Conservation (phyloP, 2,888 invertebrate genomes). For the Globia sparganii region DNA sequence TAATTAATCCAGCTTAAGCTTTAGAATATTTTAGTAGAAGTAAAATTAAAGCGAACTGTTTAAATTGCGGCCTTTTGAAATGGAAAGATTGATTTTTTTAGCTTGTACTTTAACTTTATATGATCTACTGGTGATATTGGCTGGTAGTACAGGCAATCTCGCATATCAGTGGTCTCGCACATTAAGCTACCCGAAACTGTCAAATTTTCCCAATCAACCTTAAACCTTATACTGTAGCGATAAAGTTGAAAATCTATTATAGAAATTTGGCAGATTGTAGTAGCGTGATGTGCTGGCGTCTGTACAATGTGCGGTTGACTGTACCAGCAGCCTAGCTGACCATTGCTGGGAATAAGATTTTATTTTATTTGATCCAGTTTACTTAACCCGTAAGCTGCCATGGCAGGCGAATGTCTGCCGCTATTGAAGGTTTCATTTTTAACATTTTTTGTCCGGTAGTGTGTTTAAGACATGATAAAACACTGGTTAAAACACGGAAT, state of each 20-base stretch:
- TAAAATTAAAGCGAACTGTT: slow-evolving; percentile 24
- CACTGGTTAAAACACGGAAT: no score
- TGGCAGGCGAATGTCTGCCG: not conserved
- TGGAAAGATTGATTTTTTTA: slow-evolving; percentile 3
- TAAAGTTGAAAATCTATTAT: no score
- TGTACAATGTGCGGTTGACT: not conserved
- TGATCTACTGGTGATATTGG: no score
- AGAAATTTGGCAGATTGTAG: no score
- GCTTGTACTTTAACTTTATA: not conserved
- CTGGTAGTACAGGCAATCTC: not conserved
- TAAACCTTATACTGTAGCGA: no score
- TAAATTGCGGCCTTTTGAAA: not conserved
- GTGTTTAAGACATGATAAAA: no score
- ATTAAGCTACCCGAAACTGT: no score
- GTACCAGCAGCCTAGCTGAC: not conserved
- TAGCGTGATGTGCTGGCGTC: no score
- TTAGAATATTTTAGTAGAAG: slow-evolving; percentile 30
- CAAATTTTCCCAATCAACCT: no score
- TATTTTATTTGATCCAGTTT: not conserved
- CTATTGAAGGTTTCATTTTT: not conserved
- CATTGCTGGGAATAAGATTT: not conserved
- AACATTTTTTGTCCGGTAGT: not conserved
- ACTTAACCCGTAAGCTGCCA: no score
- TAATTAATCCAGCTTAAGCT: slow-evolving; percentile 60
- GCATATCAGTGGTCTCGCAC: not conserved